These are phyloP conservation scores for Meandrusa payeni DNA, from an alignment of 2,888 invertebrate species.

Conservation along the genomic window DNA sequence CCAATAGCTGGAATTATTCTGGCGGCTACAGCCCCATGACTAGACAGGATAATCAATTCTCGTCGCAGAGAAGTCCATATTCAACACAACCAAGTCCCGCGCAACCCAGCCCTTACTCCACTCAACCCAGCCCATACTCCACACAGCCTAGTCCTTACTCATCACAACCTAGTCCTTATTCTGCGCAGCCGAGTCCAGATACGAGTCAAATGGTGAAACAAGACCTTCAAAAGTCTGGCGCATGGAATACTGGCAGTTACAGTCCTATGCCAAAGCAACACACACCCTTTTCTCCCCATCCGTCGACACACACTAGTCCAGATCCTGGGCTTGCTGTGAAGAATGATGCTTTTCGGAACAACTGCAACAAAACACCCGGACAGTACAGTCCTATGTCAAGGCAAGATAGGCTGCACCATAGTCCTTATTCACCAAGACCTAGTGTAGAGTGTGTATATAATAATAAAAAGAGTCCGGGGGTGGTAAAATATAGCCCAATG, in stretches of 20 bases:
- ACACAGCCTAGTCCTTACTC: conserved; percentile 72
- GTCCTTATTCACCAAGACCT: conserved; percentile 68
- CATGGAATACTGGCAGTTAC: conserved; percentile 71
- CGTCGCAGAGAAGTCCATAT: conserved; percentile 72
- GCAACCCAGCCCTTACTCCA: conserved; percentile 69
- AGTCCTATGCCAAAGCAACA: conserved; percentile 75
- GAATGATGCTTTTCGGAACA: conserved; percentile 50
- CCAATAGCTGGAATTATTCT: conserved; percentile 63
- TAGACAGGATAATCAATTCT: conserved; percentile 65
- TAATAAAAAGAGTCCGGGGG: conserved; percentile 67
- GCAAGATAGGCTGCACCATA: conserved; percentile 63
- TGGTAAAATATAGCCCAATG: conserved; percentile 68
- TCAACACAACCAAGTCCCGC: conserved; percentile 71
- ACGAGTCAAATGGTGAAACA: conserved; percentile 71
- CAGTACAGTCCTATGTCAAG: conserved; percentile 73
- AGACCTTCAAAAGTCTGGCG: conserved; percentile 60
- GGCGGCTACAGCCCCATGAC: conserved; percentile 73
- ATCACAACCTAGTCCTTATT: conserved; percentile 72
- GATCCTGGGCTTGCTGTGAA: conserved; percentile 63
- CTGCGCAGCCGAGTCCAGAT: conserved; percentile 72
- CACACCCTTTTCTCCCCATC: conserved; percentile 68
- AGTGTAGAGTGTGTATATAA: conserved; percentile 58
- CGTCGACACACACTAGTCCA: conserved; percentile 68
- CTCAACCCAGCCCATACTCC: conserved; percentile 68
- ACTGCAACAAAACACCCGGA: conserved; percentile 62